These are phyloP conservation scores for Melinopterus prodromus DNA, from an alignment of 2,888 invertebrate species.

Conservation along the genomic window DNA sequence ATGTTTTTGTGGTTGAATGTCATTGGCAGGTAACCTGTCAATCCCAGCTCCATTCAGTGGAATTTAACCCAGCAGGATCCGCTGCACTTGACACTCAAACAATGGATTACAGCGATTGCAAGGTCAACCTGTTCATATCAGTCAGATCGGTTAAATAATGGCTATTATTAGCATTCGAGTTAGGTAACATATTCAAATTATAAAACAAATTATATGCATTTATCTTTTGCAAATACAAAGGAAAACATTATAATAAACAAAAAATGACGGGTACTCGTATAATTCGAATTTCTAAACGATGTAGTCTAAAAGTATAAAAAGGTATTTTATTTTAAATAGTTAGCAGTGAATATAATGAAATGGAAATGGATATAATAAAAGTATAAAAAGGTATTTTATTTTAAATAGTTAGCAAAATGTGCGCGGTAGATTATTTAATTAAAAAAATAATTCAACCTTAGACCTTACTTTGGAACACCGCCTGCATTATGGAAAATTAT, in stretches of 20 bases:
- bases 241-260: no score
- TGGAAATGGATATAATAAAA: no score
- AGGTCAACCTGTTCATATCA: background rate
- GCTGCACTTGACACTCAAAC: background rate
- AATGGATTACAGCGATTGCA: background rate
- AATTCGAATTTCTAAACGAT: no score
- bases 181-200: background rate
- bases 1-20: background rate
- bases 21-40: background rate
- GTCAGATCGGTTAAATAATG: background rate
- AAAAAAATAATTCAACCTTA: background rate
- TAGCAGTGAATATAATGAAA: no score
- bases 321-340: background rate
- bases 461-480: background rate
- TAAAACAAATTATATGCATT: background rate
- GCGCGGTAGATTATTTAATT: background rate
- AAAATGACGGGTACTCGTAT: no score
- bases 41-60: background rate
- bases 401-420: background rate
- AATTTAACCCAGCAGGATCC: background rate
- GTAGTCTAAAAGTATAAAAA: no score
- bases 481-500: background rate
- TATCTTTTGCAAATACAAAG: background rate
- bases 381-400: background rate
- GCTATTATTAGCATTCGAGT: background rate